These are phyloP conservation scores for Aplidium turbinatum DNA, from an alignment of 23 tunicate species.

Conservation along the genomic window DNA sequence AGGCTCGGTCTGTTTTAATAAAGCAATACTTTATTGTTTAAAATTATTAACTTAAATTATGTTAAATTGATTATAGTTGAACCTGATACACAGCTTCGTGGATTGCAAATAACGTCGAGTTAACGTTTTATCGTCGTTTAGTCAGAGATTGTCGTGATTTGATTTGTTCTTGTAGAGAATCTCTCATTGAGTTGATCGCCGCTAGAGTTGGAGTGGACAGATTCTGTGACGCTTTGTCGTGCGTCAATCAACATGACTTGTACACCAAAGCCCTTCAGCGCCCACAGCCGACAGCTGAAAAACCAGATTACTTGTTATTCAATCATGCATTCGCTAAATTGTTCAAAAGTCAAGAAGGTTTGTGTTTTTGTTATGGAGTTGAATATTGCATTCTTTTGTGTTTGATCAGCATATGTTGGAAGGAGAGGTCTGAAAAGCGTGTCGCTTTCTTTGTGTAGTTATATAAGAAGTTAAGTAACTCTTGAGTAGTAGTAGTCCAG, in stretches of 20 bases:
- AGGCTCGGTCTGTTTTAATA: no score
- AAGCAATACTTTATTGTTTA: no score
- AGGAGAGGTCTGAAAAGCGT: neutral
- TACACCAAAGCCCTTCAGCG: constrained; percentile 85
- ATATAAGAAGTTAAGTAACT: no score
- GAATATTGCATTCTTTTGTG: neutral
- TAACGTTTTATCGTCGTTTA: no score
- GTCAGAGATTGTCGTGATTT: no score
- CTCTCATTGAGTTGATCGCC: constrained; percentile 68
- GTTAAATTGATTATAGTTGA: no score
- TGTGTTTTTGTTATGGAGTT: neutral
- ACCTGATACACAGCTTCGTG: no score
- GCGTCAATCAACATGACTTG: constrained; percentile 73
- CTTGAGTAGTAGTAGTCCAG: no score
- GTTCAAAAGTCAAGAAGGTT: constrained; percentile 76
- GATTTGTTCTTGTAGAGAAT: constrained; percentile 40
- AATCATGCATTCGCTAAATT: constrained; percentile 79
- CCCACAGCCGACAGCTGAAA: constrained; percentile 66
- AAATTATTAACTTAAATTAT: no score
- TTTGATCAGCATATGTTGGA: neutral
- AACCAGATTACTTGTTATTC: constrained; percentile 47
- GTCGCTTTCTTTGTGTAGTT: no score
- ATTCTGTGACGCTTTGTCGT: constrained; percentile 58
- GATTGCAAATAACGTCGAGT: no score
- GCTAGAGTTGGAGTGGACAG: constrained; percentile 82